Evolutionary conservation across 2,113 vertebrate genomes (phyloP).

Genomic region (Engraulis encrasicolus): DNA sequence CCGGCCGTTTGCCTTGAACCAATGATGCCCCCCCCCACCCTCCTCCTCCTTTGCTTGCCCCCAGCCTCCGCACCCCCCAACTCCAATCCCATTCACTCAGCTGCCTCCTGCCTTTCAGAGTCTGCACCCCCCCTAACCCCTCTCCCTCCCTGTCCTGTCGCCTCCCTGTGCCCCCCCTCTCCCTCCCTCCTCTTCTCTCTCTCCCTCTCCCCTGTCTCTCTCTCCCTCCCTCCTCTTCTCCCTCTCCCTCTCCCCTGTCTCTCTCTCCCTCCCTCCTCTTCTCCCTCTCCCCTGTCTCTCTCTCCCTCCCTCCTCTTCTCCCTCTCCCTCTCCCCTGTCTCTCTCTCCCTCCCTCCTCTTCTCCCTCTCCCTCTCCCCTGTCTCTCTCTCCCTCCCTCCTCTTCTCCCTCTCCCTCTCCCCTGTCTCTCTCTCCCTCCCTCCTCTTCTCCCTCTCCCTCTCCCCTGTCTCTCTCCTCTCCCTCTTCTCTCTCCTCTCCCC

Average conservation of each 20-base stretch:
- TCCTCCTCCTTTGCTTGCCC: no score
- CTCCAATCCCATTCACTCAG: slow-evolving; percentile 64
- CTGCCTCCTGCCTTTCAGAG: slow-evolving; percentile 69
- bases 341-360: no score
- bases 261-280: slow-evolving; percentile 59
- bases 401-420: slow-evolving; percentile 65
- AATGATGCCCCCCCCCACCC: slow-evolving; percentile 72
- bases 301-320: slow-evolving; percentile 81
- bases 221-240: slow-evolving; percentile 65
- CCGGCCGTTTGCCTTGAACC: slow-evolving; percentile 84
- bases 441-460: slow-evolving; percentile 48
- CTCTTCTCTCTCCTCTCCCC: no score
- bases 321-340: no score
- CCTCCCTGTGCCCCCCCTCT: slow-evolving; percentile 65
- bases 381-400: slow-evolving; percentile 61
- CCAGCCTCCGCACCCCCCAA: slow-evolving; percentile 55
- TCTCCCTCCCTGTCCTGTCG: slow-evolving; percentile 50
- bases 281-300: slow-evolving; percentile 52
- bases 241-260: no score
- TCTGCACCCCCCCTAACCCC: slow-evolving; percentile 48
- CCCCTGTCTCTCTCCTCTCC: slow-evolving; percentile 51
- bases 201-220: slow-evolving; percentile 61
- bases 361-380: slow-evolving; percentile 70
- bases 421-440: slow-evolving; percentile 64
- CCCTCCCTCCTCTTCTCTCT: slow-evolving; percentile 69